Evolutionary conservation across 2,797 vertebrate species (phyloP).

Genomic region (Liparis tanakae): DNA sequence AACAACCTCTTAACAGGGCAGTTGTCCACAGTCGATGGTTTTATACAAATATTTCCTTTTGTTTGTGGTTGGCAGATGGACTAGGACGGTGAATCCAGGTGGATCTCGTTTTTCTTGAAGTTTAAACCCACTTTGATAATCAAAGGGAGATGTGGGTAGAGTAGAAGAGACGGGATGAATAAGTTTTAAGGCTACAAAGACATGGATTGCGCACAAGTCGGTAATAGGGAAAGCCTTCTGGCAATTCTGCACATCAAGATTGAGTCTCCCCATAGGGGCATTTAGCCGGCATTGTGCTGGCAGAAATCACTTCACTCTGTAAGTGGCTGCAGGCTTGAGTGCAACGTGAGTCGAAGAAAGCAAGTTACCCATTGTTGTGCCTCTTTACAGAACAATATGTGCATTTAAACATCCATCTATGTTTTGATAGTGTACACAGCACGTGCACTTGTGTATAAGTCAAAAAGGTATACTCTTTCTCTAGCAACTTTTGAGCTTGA

Average conservation of each 20-base stretch:
- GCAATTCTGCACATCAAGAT: slow-evolving; percentile 44
- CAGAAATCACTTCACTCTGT: slow-evolving; percentile 7
- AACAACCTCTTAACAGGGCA: slow-evolving; percentile 13
- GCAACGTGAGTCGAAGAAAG: neutral
- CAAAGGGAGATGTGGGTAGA: slow-evolving; percentile 31
- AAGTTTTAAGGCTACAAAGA: slow-evolving; percentile 54
- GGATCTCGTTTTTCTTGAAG: slow-evolving; percentile 28
- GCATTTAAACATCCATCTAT: neutral
- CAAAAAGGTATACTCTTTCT: neutral
- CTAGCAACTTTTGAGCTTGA: neutral
- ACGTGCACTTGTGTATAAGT: neutral
- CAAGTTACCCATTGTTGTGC: neutral
- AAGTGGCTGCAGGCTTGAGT: slow-evolving; percentile 5
- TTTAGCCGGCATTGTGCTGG: slow-evolving; percentile 20
- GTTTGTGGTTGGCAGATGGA: neutral
- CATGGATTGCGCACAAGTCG: slow-evolving; percentile 40
- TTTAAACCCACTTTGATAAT: slow-evolving; percentile 49
- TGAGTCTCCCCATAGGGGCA: slow-evolving; percentile 21
- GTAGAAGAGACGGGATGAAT: slow-evolving; percentile 45
- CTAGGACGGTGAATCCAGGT: slow-evolving; percentile 33
- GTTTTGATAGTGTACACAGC: neutral
- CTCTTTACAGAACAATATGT: neutral
- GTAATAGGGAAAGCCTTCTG: slow-evolving; percentile 25
- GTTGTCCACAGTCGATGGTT: neutral
- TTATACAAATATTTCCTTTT: too few species aligned